phyloP scores from a whole-genome alignment of 2,797 vertebrate species.

The Acanthurus lineatus region DNA sequence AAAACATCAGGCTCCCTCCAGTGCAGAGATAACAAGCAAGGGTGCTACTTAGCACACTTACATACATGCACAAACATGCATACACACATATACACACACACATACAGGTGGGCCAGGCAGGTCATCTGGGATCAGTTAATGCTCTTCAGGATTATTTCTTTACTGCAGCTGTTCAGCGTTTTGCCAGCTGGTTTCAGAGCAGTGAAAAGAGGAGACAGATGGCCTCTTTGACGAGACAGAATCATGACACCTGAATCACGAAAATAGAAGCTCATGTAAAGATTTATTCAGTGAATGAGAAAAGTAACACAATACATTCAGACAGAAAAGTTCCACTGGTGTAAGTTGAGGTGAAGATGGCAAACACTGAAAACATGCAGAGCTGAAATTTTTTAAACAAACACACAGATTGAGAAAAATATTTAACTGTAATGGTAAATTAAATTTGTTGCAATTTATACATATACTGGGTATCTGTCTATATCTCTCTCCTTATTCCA shows the following conservation, averaged over 20 bases:
- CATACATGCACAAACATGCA: constrained; percentile 2
- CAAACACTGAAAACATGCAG: constrained; percentile 43
- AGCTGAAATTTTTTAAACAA: constrained; percentile 40
- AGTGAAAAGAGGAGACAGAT: constrained; percentile 10
- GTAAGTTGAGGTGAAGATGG: constrained; percentile 59
- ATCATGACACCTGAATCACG: constrained; percentile 28
- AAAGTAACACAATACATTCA: background rate
- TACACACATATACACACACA: constrained; percentile 22
- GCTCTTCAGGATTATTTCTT: constrained; percentile 28
- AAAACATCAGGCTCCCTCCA: constrained; percentile 23
- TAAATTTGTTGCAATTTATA: too few species aligned
- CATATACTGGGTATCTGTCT: too few species aligned
- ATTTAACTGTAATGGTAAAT: constrained; percentile 43
- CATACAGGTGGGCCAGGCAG: constrained; percentile 55
- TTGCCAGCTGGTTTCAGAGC: constrained; percentile 62
- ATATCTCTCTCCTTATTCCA: too few species aligned
- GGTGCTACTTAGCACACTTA: constrained; percentile 3
- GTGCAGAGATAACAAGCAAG: constrained; percentile 30
- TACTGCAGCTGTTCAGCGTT: constrained; percentile 44
- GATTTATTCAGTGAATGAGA: constrained; percentile 40
- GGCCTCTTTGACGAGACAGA: constrained; percentile 32
- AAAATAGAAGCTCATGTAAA: constrained; percentile 5
- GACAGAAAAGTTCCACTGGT: constrained; percentile 4
- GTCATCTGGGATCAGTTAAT: constrained; percentile 71
- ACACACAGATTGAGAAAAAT: constrained; percentile 50